Conservation (phyloP, 2,888 invertebrate species). For the Argyresthia goedartella region DNA sequence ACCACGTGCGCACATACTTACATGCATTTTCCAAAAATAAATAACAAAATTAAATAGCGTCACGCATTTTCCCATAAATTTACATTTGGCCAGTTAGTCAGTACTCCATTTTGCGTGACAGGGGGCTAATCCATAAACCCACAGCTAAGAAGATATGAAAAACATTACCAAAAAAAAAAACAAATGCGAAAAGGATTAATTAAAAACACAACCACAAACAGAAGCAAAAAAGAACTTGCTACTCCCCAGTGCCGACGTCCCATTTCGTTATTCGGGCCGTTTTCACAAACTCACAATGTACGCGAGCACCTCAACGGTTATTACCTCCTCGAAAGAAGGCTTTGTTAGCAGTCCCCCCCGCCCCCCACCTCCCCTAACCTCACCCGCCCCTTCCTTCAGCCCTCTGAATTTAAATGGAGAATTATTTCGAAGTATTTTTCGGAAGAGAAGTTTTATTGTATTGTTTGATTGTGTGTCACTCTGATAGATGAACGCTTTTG, state of each 20-base stretch:
- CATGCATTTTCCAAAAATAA: too few relatives aligned
- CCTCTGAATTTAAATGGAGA: constrained; percentile 65
- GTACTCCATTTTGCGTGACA: too few relatives aligned
- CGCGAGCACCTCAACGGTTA: constrained; percentile 45
- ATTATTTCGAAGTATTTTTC: constrained; percentile 70
- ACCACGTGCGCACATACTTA: too few relatives aligned
- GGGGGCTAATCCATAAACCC: too few relatives aligned
- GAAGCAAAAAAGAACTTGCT: background rate
- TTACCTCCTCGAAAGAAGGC: constrained; percentile 40
- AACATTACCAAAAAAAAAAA: background rate
- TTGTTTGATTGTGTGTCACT: constrained; percentile 69
- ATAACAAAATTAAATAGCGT: too few relatives aligned
- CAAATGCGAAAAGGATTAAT: background rate
- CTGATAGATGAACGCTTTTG: constrained; percentile 62
- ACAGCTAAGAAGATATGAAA: too few relatives aligned
- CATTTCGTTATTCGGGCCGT: constrained; percentile 29
- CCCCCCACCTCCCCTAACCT: constrained; percentile 16
- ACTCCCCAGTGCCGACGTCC: background rate
- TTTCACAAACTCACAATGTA: constrained; percentile 36
- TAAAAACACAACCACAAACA: background rate
- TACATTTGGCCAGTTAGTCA: too few relatives aligned
- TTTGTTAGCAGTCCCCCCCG: constrained; percentile 41
- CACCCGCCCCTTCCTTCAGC: constrained; percentile 33
- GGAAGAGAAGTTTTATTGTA: constrained; percentile 67
- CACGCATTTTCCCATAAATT: too few relatives aligned